Evolutionary conservation across 2,888 invertebrate genomes (phyloP), one percentile per base, ranked within the genome.

Genomic region (Leptopilina drosophilae): DNA sequence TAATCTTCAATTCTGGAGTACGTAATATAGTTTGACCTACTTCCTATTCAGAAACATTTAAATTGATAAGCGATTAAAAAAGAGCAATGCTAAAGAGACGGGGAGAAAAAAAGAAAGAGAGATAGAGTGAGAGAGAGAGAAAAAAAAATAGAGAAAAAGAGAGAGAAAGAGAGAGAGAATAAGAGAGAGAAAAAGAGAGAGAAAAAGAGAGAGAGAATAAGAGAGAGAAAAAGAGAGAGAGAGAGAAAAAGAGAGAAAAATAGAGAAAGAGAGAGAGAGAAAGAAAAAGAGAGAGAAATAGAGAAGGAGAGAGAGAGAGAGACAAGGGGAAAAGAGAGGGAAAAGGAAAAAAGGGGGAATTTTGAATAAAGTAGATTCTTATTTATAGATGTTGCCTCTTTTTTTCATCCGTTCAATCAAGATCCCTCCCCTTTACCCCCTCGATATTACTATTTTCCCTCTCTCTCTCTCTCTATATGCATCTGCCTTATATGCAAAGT

Each of bases 401-500:
- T 69, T 53, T 56, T 69, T 69, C 53, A 69, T 53, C 69, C 69
- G 53, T 69, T 69, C 53, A 69, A 69, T 69, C 69, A 56, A 69
- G 53, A 53, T 49, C 33, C 69, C 69, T 49, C 11, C 49, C 4
- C 49, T 49, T 11, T 49, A 20, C 3, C 33, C 33, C 33, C 33
- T 33, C 2, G 33, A 33, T 33, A 20, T 20, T 20, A 2, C 12
- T 49, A 4, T 49, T 49, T 49, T 49, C 49, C 3, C 49, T 49
- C 49, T 49, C 1, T 49, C 1, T 49, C n/a, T n/a, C n/a, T n/a
- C n/a, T n/a, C n/a, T n/a, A 11, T 49, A 49, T 49, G 69, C 69
- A 69, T 69, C 69, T 69, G 69, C 69, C 69, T 69, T 15, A 20
- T 69, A 69, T 69, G 69, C 69, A 69, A 69, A 69, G 69, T 33